These are phyloP conservation scores for Trachelipus rathkii DNA, from an alignment of 1,140 invertebrate genomes.

Conservation along the genomic window DNA sequence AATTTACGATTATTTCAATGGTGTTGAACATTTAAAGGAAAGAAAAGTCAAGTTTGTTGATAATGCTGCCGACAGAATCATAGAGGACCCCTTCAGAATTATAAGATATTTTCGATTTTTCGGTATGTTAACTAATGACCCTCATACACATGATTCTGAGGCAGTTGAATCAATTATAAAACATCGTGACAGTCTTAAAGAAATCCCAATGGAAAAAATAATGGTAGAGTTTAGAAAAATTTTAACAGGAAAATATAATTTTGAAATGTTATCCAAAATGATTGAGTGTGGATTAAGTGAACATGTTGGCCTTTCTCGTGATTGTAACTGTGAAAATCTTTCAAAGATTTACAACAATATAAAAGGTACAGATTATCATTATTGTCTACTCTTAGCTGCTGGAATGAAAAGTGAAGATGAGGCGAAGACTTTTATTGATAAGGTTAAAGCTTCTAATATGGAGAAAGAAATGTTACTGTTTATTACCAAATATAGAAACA, in stretches of 20 bases:
- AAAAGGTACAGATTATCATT: conserved; percentile 46
- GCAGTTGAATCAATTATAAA: conserved; percentile 74
- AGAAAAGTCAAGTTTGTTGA: conserved; percentile 85
- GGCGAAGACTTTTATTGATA: no score
- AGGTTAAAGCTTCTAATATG: conserved; percentile 80
- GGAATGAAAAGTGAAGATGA: conserved; percentile 60
- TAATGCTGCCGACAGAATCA: conserved; percentile 73
- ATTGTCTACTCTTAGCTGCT: conserved; percentile 21
- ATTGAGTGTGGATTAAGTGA: conserved; percentile 65
- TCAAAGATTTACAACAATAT: conserved; percentile 58
- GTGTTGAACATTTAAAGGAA: conserved; percentile 81
- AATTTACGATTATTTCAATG: conserved; percentile 95
- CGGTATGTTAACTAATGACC: conserved; percentile 71
- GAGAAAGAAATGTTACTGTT: conserved; percentile 79
- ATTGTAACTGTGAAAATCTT: conserved; percentile 66
- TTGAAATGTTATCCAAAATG: conserved; percentile 72
- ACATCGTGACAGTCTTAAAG: conserved; percentile 72
- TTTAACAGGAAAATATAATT: conserved; percentile 72
- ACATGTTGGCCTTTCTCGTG: conserved; percentile 71
- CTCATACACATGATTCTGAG: conserved; percentile 68
- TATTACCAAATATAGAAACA: conserved; percentile 64
- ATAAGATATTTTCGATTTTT: conserved; percentile 93
- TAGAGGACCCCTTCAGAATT: conserved; percentile 95
- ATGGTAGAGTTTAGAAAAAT: conserved; percentile 94
- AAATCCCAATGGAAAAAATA: conserved; percentile 91